Percentiles rank a stretch among this genome's conserved stretches.
These are phyloP conservation scores for Xenopus laevis DNA, from an alignment of 2,113 vertebrate species.

Conservation along the genomic window DNA sequence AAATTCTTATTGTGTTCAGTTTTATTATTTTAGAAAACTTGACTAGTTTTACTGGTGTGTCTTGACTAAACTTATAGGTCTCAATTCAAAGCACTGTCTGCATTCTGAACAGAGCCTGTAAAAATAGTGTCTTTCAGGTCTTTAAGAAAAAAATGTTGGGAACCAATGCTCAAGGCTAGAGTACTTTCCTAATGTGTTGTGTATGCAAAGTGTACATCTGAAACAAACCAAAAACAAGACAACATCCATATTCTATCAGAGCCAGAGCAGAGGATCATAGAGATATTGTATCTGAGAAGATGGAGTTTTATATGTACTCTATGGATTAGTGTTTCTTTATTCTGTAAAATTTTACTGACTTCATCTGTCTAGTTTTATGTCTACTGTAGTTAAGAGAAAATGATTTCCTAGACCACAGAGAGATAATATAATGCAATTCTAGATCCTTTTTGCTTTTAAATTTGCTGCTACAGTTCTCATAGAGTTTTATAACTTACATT, in stretches of 20 bases:
- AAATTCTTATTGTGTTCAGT: too few relatives aligned
- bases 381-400: slow-evolving; percentile 38
- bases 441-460: background rate
- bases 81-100: too few relatives aligned
- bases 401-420: slow-evolving; percentile 21
- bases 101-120: too few relatives aligned
- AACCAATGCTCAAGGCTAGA: too few relatives aligned
- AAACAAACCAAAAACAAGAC: background rate
- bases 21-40: too few relatives aligned
- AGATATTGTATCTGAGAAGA: slow-evolving; percentile 1
- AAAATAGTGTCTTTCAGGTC: too few relatives aligned
- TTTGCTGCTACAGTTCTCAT: slow-evolving; percentile 1
- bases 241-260: slow-evolving; percentile 19
- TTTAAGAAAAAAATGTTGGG: too few relatives aligned
- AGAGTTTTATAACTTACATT: slow-evolving; percentile 14
- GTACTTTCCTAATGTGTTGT: too few relatives aligned
- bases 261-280: slow-evolving; percentile 8
- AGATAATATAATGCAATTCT: slow-evolving; percentile 27
- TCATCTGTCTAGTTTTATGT: slow-evolving; percentile 35
- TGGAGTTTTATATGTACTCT: slow-evolving; percentile 28
- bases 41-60: too few relatives aligned
- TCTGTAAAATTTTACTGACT: slow-evolving; percentile 27
- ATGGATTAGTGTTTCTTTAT: slow-evolving; percentile 16
- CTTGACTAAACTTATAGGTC: too few relatives aligned
- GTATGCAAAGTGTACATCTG: too few relatives aligned